These are phyloP conservation scores for Netelia inedita DNA, from an alignment of 2,888 invertebrate species.

Conservation along the genomic window DNA sequence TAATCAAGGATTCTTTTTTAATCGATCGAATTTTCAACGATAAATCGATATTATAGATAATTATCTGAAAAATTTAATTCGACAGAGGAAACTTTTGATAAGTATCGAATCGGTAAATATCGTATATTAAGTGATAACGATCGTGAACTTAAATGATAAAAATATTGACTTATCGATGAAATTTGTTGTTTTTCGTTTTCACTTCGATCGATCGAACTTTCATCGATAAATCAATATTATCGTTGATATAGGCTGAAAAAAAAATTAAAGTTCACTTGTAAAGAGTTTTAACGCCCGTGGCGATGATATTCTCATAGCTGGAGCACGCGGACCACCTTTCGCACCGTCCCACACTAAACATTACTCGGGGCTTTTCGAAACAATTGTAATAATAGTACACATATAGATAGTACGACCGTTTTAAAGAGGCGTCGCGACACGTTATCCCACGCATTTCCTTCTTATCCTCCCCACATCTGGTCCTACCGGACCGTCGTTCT, in stretches of 20 bases:
- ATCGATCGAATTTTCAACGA: too few relatives aligned
- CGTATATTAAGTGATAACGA: too few relatives aligned
- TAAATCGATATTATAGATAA: too few relatives aligned
- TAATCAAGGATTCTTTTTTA: too few relatives aligned
- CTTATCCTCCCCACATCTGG: constrained; percentile 54
- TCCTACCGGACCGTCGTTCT: constrained; percentile 45
- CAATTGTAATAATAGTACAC: constrained; percentile 72
- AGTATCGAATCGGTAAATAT: too few relatives aligned
- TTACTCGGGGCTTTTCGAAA: constrained; percentile 78
- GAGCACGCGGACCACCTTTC: constrained; percentile 71
- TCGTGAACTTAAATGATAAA: neutral
- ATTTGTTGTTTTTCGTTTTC: too few relatives aligned
- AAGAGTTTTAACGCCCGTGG: neutral
- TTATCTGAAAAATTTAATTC: too few relatives aligned
- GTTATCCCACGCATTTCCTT: constrained; percentile 62
- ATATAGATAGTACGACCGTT: neutral
- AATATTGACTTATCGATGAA: neutral
- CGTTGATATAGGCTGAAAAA: too few relatives aligned
- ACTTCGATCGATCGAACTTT: neutral
- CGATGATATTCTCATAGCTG: neutral
- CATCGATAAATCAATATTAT: neutral
- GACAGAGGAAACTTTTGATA: too few relatives aligned
- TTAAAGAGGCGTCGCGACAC: constrained; percentile 59
- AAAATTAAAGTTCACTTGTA: neutral
- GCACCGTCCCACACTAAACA: constrained; percentile 80